Evolutionary conservation across 1,140 invertebrate genomes (phyloP), one percentile per base, ranked within the genome.

Genomic region (Cotesia typhae): DNA sequence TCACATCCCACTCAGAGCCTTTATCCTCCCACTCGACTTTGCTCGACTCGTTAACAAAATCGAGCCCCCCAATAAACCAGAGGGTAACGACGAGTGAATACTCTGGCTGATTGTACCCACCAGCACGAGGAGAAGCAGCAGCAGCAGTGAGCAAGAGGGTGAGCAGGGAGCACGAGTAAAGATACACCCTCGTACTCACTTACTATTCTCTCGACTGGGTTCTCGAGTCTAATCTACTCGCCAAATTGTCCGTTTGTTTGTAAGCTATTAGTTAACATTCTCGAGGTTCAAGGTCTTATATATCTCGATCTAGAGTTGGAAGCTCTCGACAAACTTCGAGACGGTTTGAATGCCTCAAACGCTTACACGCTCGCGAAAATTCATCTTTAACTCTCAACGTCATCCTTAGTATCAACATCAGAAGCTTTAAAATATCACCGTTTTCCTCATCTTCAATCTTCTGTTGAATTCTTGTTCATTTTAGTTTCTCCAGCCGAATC

Each of bases 241-340:
- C 74, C 75, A 78, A 79, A 79, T 79, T 78, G 78, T 76, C 66
- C 72, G 72, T 73, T 78, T 79, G 75, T 79, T 75, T 74, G 74
- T 68, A 36, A 77, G 74, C 74, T 76, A 76, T 77, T 78, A 78
- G 74, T 77, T 74, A 75, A 71, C 70, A 72, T 66, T 74, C 71
- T 76, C 74, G 52, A 59, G 65, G 71, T 47, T 76, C 73, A 41
- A 59, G 65, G 71, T 47, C 57, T 61, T 59, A 28, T 63, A 59
- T 55, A 55, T 35, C 17, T 60, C 17, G 0, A 20, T 57, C 10
- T 57, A 20, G 12, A 57, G 53, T 14, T 57, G 7, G 6, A 7
- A 47, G 41, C 41, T 59, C 57, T 59, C 57, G 5, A 59, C 57
- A 20, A 59, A 59, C 57, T 59, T 59, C 14, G 9, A 17, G 20